These are phyloP conservation scores for Proteles cristata DNA, from an alignment of 2,113 vertebrate species.

Conservation along the genomic window DNA sequence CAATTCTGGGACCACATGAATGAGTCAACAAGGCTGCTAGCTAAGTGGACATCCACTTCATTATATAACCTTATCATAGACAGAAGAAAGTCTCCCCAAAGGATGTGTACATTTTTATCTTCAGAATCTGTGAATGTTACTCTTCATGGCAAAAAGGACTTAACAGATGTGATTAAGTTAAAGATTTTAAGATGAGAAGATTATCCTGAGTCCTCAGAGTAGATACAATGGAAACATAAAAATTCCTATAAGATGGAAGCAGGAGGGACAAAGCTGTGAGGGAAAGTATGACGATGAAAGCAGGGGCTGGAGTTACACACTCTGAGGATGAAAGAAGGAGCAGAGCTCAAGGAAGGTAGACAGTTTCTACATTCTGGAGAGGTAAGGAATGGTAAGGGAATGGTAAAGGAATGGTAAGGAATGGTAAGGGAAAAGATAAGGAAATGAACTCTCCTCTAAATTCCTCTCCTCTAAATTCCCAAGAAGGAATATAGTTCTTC, in stretches of 20 bases:
- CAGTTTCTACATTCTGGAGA: neutral
- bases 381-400: neutral
- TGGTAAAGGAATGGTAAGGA: too few species aligned
- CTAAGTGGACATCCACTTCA: neutral
- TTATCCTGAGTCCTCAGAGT: neutral
- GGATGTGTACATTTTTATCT: neutral
- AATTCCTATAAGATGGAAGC: neutral
- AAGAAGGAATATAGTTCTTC: neutral
- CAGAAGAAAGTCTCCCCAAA: neutral
- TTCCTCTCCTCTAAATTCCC: neutral
- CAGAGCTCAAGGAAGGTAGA: neutral
- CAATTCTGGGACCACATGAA: neutral
- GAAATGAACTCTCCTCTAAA: neutral
- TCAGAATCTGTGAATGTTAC: neutral
- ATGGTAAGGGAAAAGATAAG: neutral
- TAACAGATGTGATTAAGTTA: neutral
- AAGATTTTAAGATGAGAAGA: neutral
- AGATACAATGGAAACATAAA: neutral
- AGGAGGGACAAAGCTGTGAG: neutral
- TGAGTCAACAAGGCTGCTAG: neutral
- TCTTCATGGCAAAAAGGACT: neutral
- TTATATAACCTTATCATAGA: neutral
- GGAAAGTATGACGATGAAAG: neutral
- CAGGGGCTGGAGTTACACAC: neutral
- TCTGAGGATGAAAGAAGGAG: neutral